Conservation (phyloP, 2,797 vertebrate species). For the Peromyscus melanophrys region DNA sequence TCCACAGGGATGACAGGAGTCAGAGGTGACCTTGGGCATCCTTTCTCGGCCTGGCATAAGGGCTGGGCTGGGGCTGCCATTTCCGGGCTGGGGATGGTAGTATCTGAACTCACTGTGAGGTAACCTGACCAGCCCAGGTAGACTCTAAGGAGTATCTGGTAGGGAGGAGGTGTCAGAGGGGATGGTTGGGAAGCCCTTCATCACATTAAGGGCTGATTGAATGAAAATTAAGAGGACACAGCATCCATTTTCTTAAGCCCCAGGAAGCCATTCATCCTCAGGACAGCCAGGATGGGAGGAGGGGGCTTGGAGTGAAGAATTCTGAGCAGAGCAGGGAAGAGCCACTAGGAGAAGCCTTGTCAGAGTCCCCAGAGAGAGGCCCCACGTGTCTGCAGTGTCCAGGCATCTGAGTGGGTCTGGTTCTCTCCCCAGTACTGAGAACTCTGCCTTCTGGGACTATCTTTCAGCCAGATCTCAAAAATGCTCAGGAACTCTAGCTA, state of each 20-base stretch:
- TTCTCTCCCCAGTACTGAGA: neutral
- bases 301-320: no score
- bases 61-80: neutral
- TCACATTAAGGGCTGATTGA: slow-evolving; percentile 28
- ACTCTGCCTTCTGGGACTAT: neutral
- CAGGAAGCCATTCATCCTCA: slow-evolving; percentile 13
- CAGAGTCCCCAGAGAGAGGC: neutral
- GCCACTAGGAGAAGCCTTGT: neutral
- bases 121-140: neutral
- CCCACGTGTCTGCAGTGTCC: accelerated
- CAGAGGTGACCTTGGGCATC: neutral
- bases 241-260: neutral
- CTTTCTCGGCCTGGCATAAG: neutral
- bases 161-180: neutral
- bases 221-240: slow-evolving; percentile 52
- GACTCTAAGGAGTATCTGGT: neutral
- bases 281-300: neutral
- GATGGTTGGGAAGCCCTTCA: neutral
- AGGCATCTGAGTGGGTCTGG: accelerated
- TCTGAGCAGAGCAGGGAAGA: neutral
- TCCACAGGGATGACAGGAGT: neutral
- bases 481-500: neutral
- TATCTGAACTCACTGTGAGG: neutral
- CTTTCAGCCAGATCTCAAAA: neutral
- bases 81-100: accelerated